Evolutionary conservation across 2,797 vertebrate species (phyloP).

Genomic region (Poeciliopsis presidionis): DNA sequence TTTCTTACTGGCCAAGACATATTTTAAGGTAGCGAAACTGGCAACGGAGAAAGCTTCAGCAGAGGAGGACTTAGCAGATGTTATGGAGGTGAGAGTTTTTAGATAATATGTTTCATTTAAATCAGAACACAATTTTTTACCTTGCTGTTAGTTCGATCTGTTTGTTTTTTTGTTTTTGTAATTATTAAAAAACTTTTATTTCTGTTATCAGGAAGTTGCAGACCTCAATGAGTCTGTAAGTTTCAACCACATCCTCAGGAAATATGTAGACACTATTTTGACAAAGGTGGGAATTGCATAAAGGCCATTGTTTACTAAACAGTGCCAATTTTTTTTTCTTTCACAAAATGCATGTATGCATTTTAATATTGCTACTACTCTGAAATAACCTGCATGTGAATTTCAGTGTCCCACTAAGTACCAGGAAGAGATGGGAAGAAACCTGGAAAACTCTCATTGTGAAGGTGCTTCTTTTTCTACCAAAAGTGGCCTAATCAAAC

Average conservation of each 20-base stretch:
- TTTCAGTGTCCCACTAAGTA: constrained; percentile 89
- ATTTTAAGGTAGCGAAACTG: constrained; percentile 92
- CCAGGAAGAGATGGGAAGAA: constrained; percentile 89
- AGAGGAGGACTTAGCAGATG: constrained; percentile 90
- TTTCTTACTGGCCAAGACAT: constrained; percentile 89
- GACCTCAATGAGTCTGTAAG: constrained; percentile 86
- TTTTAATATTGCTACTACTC: neutral
- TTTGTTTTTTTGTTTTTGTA: neutral
- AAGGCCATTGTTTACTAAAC: neutral
- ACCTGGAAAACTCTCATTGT: constrained; percentile 85
- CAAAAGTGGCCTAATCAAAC: constrained; percentile 85
- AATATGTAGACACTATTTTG: constrained; percentile 92
- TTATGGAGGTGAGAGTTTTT: constrained; percentile 87
- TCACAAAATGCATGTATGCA: neutral
- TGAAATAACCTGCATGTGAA: neutral
- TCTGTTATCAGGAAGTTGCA: constrained; percentile 85
- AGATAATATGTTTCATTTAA: neutral
- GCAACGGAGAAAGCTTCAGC: constrained; percentile 91
- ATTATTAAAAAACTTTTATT: neutral
- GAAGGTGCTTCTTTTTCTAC: constrained; percentile 83
- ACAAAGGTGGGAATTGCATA: constrained; percentile 84
- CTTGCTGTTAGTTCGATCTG: neutral
- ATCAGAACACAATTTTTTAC: neutral
- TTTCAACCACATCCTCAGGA: constrained; percentile 87
- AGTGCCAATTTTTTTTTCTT: neutral